Conservation (phyloP, 2,797 vertebrate genomes). For the Microctenopoma steveboyesi region DNA sequence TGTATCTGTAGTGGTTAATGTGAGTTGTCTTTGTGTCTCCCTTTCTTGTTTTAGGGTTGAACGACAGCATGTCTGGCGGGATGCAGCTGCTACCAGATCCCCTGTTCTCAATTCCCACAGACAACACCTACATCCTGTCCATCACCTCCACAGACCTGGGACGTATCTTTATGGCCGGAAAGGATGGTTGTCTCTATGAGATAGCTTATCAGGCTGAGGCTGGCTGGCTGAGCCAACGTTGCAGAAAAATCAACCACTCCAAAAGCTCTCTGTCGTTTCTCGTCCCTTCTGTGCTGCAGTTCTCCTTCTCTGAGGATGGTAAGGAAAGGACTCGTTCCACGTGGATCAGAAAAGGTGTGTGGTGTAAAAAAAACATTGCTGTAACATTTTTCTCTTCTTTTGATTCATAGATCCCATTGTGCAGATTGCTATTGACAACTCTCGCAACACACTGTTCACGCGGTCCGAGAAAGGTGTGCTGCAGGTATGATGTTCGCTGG, state of each 20-base stretch:
- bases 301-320: conserved; percentile 98
- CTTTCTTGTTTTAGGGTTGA: conserved; percentile 76
- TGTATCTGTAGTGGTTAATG: conserved; percentile 1
- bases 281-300: conserved; percentile 93
- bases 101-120: conserved; percentile 95
- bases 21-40: conserved; percentile 19
- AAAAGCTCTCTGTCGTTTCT: conserved; percentile 95
- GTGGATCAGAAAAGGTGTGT: neutral
- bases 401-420: conserved; percentile 90
- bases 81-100: conserved; percentile 97
- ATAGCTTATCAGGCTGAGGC: conserved; percentile 98
- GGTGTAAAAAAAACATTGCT: neutral
- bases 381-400: neutral
- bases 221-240: conserved; percentile 97
- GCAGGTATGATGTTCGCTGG: conserved; percentile 82
- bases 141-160: conserved; percentile 92
- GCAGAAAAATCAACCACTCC: conserved; percentile 98
- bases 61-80: conserved; percentile 94
- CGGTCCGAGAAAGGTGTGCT: conserved; percentile 96
- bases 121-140: conserved; percentile 94
- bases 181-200: conserved; percentile 98
- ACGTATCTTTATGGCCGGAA: conserved; percentile 96
- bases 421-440: conserved; percentile 96
- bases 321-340: conserved; percentile 41
- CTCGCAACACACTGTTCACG: conserved; percentile 91